Percentiles rank a stretch among this genome's conserved stretches.
Evolutionary conservation across 2,888 invertebrate species (phyloP).

Genomic region (Tyria jacobaeae): DNA sequence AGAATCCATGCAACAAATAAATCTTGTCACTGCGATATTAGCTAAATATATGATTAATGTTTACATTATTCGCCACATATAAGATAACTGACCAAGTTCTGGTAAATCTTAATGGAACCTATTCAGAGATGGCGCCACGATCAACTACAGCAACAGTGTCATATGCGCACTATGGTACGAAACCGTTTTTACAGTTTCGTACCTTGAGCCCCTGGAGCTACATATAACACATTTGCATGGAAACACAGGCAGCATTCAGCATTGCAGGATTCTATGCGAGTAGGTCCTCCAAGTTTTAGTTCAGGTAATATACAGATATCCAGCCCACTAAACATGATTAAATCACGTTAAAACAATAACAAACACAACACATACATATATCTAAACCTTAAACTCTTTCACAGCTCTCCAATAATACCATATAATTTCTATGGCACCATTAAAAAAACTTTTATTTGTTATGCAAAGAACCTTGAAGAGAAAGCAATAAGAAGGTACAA

Average conservation of each 20-base stretch:
- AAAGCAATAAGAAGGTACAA: constrained; percentile 48
- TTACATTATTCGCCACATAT: constrained; percentile 18
- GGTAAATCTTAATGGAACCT: constrained; percentile 27
- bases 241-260: background rate
- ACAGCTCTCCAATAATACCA: constrained; percentile 14
- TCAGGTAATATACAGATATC: background rate
- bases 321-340: constrained; percentile 7
- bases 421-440: constrained; percentile 49
- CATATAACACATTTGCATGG: constrained; percentile 27
- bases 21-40: background rate
- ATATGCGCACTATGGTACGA: constrained; percentile 22
- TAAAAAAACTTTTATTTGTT: constrained; percentile 35
- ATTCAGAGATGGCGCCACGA: constrained; percentile 45
- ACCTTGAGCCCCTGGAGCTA: constrained; percentile 41
- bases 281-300: background rate
- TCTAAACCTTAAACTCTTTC: constrained; percentile 16
- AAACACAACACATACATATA: constrained; percentile 8
- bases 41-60: background rate
- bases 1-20: background rate
- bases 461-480: constrained; percentile 33
- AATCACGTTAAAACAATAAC: constrained; percentile 14
- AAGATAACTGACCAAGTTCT: constrained; percentile 24
- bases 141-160: constrained; percentile 27
- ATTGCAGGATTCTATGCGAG: constrained; percentile 1
- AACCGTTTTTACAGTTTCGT: constrained; percentile 16